Percentiles rank a stretch among this genome's conserved stretches.
Conservation (phyloP, 2,888 invertebrate species). For the Octodonta nipae region DNA sequence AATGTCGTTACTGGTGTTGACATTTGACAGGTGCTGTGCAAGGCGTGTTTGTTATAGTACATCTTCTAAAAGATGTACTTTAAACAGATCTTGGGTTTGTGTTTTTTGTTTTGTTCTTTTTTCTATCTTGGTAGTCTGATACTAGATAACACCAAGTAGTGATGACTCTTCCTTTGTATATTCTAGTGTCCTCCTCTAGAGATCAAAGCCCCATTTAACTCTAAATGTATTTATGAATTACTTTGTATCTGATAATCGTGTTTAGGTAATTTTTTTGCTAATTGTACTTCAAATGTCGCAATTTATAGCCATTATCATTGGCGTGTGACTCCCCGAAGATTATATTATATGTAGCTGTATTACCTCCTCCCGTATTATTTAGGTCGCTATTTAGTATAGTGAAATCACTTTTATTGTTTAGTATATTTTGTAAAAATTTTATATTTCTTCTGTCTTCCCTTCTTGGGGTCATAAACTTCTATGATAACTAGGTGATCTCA, state of each 20-base stretch:
- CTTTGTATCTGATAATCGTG: conserved; percentile 1
- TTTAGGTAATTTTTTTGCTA: too few species aligned
- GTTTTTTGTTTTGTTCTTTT: too few species aligned
- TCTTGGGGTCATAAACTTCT: conserved; percentile 1
- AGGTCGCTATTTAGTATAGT: conserved; percentile 1
- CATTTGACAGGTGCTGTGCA: too few species aligned
- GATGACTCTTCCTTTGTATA: too few species aligned
- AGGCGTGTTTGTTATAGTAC: too few species aligned
- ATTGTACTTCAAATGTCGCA: conserved; percentile 1
- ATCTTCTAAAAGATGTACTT: too few species aligned
- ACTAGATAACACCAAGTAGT: too few species aligned
- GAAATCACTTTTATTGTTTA: conserved; percentile 1
- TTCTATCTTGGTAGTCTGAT: too few species aligned
- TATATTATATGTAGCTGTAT: conserved; percentile 1
- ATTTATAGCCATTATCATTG: conserved; percentile 1
- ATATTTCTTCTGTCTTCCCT: conserved; percentile 1
- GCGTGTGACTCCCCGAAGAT: conserved; percentile 1
- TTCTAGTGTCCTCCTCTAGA: too few species aligned
- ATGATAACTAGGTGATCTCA: conserved; percentile 1
- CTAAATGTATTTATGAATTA: conserved; percentile 1
- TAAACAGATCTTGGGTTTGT: too few species aligned
- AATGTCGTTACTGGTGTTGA: too few species aligned
- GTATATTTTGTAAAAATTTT: conserved; percentile 1
- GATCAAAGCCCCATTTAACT: not conserved
- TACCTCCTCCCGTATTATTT: not conserved